Base-by-base conservation (phyloP, 2,888 invertebrate species). In the Heliconius cydno region DNA sequence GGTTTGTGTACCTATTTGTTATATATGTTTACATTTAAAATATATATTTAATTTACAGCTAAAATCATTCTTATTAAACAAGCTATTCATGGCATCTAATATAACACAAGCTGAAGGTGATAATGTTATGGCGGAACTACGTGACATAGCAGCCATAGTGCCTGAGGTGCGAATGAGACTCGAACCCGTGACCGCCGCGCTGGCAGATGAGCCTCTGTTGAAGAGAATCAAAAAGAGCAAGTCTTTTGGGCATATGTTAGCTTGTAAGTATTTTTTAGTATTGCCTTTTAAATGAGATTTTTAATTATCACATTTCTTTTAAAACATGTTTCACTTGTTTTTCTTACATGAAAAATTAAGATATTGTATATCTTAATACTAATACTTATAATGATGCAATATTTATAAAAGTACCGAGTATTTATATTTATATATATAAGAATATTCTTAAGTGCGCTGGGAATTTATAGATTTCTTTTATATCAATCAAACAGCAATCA, bases 21-120 rank as follows among this genome's bases (percentile, higher is more conserved):
- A n/a, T n/a, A 52, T 52, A 52, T 52, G 7, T 22, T 52, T 6
- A 52, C 57, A 22, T 57, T 57, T 57, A 3, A 57, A 57, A n/a
- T 9, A 57, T 57, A 9, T 38, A 78, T 19, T 46, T 46, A 30
- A 67, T 71, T 82, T 65, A 0, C 85, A 96, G 96, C 86, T 96
- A 1, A 92, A 94, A 87, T 87, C 88, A 15, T 88, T 88, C 1
- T 90, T 96, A 6, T 90, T 96, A 0, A 87, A 89, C 3, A 92
- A 94, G 81, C 91, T 96, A 22, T 91, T 95, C 86, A 81, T 87
- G 0, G 93, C 96, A 0, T 95, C 96, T 0, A 92, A 95, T 84
- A 86, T 96, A 71, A 95, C 95, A 0, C 87, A 90, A 70, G 85
- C 88, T 0, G 94, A 95, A 73, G 96, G 96, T 0, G 86, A 91